phyloP scores from a whole-genome alignment of 2,797 vertebrate genomes.

The Cossypha dichroa region DNA sequence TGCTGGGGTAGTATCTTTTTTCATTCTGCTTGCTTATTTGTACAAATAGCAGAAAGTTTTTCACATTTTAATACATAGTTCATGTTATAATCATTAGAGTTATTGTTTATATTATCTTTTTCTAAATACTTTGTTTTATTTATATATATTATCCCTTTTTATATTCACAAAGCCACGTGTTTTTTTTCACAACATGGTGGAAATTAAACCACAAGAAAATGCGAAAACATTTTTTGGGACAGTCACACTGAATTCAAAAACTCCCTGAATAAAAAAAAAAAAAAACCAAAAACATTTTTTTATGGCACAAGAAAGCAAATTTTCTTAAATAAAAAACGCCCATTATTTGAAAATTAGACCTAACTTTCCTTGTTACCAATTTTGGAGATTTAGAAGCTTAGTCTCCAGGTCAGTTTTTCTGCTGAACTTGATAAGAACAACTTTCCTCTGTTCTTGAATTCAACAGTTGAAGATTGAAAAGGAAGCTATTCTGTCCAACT shows the following conservation, averaged over 20 bases:
- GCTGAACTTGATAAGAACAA: neutral
- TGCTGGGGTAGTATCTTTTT: neutral
- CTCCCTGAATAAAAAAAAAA: neutral
- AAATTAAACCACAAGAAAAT: neutral
- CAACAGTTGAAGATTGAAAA: neutral
- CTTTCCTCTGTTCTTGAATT: neutral
- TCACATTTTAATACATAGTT: neutral
- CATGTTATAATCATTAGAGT: neutral
- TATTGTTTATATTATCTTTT: too few relatives aligned
- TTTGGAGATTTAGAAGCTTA: neutral
- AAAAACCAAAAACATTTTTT: neutral
- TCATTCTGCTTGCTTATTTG: neutral
- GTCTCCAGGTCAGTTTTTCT: neutral
- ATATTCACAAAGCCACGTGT: neutral
- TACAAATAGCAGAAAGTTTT: too few relatives aligned
- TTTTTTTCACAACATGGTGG: fast-evolving
- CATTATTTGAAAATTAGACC: neutral
- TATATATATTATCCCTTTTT: neutral
- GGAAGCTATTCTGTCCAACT: neutral
- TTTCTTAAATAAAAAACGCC: neutral
- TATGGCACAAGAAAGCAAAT: fast-evolving
- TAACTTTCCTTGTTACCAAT: neutral
- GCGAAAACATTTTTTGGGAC: neutral
- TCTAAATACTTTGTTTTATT: too few relatives aligned
- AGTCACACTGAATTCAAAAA: neutral